These are phyloP conservation scores for Cantharis rustica DNA, from an alignment of 2,888 invertebrate genomes.

Conservation along the genomic window DNA sequence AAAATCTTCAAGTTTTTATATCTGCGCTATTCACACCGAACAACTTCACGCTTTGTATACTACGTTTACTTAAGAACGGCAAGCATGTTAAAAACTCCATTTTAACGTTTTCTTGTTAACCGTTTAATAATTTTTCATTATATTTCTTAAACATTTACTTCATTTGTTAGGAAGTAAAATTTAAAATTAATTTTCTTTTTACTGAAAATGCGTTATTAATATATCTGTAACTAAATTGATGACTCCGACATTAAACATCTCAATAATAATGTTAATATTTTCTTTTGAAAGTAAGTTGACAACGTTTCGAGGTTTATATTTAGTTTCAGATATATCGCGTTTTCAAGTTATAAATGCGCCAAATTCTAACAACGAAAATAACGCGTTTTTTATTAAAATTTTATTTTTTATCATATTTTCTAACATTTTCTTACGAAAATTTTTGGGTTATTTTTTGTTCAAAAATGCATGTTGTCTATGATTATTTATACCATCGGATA, in stretches of 20 bases:
- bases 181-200: background rate
- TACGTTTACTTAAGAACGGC: no score
- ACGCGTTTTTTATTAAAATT: background rate
- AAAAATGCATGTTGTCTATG: background rate
- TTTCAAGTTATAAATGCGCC: background rate
- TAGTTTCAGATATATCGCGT: background rate
- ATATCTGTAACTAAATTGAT: background rate
- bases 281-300: no score
- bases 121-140: background rate
- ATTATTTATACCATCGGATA: background rate
- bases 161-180: background rate
- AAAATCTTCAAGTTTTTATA: background rate
- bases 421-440: background rate
- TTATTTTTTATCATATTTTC: background rate
- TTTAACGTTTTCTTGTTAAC: background rate
- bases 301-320: no score
- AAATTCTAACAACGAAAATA: background rate
- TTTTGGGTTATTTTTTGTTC: background rate
- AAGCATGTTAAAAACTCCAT: background rate
- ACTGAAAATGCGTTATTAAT: background rate
- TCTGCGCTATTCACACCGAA: background rate
- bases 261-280: no score
- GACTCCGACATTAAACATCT: background rate
- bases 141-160: background rate
- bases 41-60: background rate